Evolutionary conservation across 1,140 invertebrate species (phyloP), one percentile per base, ranked within the genome.

Genomic region (Liolophura sinensis): DNA sequence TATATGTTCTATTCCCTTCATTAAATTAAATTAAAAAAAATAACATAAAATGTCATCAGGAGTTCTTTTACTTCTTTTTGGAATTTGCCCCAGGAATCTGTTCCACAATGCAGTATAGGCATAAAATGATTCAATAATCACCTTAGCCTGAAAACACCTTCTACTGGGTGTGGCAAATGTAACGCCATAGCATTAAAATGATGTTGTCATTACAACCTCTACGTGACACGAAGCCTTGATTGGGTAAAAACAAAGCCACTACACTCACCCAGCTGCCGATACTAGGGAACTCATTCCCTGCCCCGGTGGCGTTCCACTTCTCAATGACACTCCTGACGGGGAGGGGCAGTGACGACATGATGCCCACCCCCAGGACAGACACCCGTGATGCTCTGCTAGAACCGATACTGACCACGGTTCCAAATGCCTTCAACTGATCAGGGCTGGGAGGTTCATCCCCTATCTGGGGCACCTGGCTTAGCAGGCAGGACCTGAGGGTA

Each of bases 311-410:
- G 73, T 88, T 89, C 90, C 90, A 91, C 67, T 89, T 89, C 65
- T 91, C 89, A 1, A 91, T 78, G 5, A 88, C 87, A 52, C 86
- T 86, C 15, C 86, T 84, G 1, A 91, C 84, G 50, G 84, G 82
- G 31, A 84, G 82, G 1, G 90, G 90, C 60, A 91, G 78, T 18
- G 88, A 80, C 3, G 84, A 80, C 49, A 87, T 86, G 20, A 91
- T 81, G 25, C 87, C 86, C 1, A 85, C 78, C 31, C 89, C 86
- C 50, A 89, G 83, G 24, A 86, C 70, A n/a, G 82, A 81, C 25
- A 86, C 78, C 64, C 85, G 84, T 50, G 80, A 84, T 74, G 85
- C 86, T 47, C 85, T 85, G 40, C 81, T 87, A 1, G 88, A 89
- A 14, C 88, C 87, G 48, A 91, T 88, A 46, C 88, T 87, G 52